These are phyloP conservation scores for Silurus aristotelis DNA, from an alignment of 2,797 vertebrate genomes.

Conservation along the genomic window DNA sequence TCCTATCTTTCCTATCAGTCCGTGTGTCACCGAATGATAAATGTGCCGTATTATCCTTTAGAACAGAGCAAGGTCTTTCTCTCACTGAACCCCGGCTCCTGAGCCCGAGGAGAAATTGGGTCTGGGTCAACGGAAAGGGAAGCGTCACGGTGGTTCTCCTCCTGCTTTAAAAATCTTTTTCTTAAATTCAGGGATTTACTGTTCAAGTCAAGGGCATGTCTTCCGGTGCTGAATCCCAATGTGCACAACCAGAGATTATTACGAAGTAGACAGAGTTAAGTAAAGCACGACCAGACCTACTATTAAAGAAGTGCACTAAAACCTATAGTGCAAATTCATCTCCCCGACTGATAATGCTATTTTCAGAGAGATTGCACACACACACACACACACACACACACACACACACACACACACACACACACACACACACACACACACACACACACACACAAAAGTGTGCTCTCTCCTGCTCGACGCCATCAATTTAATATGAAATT, in stretches of 20 bases:
- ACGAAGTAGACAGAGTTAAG: not conserved
- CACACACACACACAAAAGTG: not conserved
- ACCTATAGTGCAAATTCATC: not conserved
- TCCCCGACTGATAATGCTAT: slow-evolving; percentile 20
- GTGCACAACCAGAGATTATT: not conserved
- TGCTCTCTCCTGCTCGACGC: not conserved
- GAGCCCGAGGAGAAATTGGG: slow-evolving; percentile 28
- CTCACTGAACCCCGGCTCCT: slow-evolving; percentile 33
- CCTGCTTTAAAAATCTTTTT: not conserved
- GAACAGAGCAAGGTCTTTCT: slow-evolving; percentile 51
- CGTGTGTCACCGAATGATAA: slow-evolving; percentile 57
- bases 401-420: not conserved
- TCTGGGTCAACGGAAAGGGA: slow-evolving; percentile 33
- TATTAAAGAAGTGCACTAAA: not conserved
- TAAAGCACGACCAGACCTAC: not conserved
- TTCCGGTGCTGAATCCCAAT: not conserved
- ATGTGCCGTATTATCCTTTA: slow-evolving; percentile 57
- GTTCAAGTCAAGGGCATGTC: slow-evolving; percentile 16
- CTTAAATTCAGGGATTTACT: not conserved
- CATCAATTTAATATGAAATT: slow-evolving; percentile 20
- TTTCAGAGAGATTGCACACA: slow-evolving; percentile 10
- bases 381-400: not conserved
- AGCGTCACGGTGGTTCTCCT: not conserved
- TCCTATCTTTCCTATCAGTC: slow-evolving; percentile 59
- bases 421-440: not conserved